These are phyloP conservation scores for Gymnothorax reevesii DNA, from an alignment of 2,797 vertebrate genomes.

Conservation along the genomic window DNA sequence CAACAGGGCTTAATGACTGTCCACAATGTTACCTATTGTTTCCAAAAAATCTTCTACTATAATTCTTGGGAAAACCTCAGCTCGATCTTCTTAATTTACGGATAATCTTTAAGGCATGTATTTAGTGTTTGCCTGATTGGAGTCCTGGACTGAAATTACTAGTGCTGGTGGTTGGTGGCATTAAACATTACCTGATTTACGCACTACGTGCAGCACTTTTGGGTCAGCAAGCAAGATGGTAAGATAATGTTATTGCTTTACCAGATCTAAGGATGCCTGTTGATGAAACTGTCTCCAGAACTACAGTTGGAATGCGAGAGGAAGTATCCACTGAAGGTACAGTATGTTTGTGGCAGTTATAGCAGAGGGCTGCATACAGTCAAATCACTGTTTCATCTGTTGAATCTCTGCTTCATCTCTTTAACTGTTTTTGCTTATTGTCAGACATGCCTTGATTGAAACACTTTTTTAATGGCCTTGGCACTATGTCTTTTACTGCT, in stretches of 20 bases:
- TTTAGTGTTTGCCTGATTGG: conserved; percentile 86
- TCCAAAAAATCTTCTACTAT: background rate
- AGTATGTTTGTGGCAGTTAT: conserved; percentile 34
- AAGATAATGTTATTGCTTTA: conserved; percentile 38
- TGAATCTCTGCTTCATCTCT: conserved; percentile 24
- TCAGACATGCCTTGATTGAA: conserved; percentile 11
- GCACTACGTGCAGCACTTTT: conserved; percentile 42
- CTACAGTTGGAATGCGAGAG: conserved; percentile 62
- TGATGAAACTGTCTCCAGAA: conserved; percentile 66
- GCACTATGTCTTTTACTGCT: background rate
- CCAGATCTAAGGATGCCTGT: conserved; percentile 64
- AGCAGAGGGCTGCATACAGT: conserved; percentile 36
- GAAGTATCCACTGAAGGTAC: conserved; percentile 67
- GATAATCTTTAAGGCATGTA: conserved; percentile 78
- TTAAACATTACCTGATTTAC: conserved; percentile 53
- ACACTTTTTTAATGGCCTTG: background rate
- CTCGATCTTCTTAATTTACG: conserved; percentile 38
- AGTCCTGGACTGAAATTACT: conserved; percentile 86
- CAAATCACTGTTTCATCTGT: conserved; percentile 21
- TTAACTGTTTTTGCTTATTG: conserved; percentile 33
- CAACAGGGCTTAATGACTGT: conserved; percentile 98
- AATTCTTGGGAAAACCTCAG: conserved; percentile 25
- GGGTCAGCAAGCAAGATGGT: conserved; percentile 18
- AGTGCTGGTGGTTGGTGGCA: conserved; percentile 86
- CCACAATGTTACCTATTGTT: conserved; percentile 82